phyloP scores from a whole-genome alignment of 2,797 vertebrate genomes.

The Luscinia luscinia region DNA sequence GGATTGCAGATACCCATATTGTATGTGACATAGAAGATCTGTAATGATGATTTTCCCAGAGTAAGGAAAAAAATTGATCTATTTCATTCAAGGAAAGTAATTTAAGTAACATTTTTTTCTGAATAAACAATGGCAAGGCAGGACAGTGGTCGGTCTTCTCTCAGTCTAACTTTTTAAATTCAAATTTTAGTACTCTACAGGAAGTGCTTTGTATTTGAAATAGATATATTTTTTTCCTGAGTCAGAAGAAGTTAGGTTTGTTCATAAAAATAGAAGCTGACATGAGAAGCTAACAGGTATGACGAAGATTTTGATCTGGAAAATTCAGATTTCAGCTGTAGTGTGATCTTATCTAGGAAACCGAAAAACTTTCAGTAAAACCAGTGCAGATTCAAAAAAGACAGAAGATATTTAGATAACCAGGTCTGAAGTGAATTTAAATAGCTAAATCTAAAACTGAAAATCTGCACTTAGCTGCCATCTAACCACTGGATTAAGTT shows the following conservation, averaged over 20 bases:
- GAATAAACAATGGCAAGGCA: background rate
- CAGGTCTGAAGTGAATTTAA: background rate
- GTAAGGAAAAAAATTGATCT: background rate
- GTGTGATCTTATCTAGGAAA: background rate
- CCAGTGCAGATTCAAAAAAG: background rate
- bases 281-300: background rate
- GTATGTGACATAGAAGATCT: background rate
- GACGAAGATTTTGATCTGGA: constrained; percentile 9
- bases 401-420: background rate
- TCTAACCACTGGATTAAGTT: background rate
- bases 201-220: background rate
- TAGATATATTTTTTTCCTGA: background rate
- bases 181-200: background rate
- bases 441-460: background rate
- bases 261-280: constrained; percentile 15
- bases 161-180: background rate
- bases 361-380: background rate
- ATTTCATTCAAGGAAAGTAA: background rate
- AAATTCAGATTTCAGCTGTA: background rate
- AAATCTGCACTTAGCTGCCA: background rate
- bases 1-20: background rate
- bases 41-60: background rate
- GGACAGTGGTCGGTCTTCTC: background rate
- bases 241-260: background rate
- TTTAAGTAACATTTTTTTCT: background rate